phyloP scores from a whole-genome alignment of 2,113 vertebrate genomes.

The Mohoua ochrocephala region DNA sequence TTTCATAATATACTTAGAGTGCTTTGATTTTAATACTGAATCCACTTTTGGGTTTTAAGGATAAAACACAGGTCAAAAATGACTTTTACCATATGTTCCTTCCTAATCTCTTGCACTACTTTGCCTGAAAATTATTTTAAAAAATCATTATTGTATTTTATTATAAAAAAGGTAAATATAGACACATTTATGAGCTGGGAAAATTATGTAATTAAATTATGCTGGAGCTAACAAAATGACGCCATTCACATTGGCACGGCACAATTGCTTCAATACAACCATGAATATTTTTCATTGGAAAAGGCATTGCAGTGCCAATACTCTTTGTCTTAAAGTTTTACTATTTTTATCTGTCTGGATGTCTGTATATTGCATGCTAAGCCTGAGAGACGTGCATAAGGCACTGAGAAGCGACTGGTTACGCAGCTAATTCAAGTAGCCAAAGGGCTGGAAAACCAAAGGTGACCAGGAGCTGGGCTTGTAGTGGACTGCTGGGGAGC shows the following conservation, averaged over 20 bases:
- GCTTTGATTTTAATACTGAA: slow-evolving; percentile 68
- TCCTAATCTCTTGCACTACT: slow-evolving; percentile 17
- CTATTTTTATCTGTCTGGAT: not conserved
- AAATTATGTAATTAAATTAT: slow-evolving; percentile 52
- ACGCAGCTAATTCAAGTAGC: not conserved
- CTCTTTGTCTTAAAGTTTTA: not conserved
- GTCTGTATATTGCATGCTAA: not conserved
- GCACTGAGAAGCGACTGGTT: not conserved
- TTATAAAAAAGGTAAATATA: not conserved
- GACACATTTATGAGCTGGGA: not conserved
- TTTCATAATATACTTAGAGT: slow-evolving; percentile 55
- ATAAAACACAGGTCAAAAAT: slow-evolving; percentile 43
- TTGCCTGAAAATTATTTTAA: slow-evolving; percentile 22
- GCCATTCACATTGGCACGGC: not conserved
- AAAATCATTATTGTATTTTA: slow-evolving; percentile 11
- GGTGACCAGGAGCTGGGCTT: not conserved
- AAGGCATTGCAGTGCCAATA: not conserved
- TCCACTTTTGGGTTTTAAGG: slow-evolving; percentile 44
- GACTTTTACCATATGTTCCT: slow-evolving; percentile 47
- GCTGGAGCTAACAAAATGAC: not conserved
- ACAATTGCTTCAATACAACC: not conserved
- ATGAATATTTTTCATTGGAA: not conserved
- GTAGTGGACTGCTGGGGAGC: not conserved
- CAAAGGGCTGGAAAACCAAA: not conserved
- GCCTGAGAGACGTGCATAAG: not conserved